phyloP scores from a whole-genome alignment of 2,797 vertebrate species.

The Sebastes jordani region DNA sequence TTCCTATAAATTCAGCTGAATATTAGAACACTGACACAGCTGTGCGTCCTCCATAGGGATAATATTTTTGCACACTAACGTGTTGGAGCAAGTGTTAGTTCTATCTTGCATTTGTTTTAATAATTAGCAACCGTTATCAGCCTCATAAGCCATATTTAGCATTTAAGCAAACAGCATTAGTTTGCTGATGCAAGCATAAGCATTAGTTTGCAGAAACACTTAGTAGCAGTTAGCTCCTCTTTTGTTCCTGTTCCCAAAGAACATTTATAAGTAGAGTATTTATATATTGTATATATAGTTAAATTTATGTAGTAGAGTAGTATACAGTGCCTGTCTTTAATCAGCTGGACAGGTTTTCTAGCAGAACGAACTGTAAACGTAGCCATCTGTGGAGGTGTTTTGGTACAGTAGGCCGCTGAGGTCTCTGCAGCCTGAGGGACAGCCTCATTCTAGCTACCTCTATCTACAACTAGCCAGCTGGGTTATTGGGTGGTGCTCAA shows the following conservation, averaged over 20 bases:
- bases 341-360: not conserved
- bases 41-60: not conserved
- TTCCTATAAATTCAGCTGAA: not conserved
- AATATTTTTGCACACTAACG: not conserved
- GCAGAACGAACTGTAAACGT: not conserved
- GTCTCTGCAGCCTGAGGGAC: not conserved
- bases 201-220: not conserved
- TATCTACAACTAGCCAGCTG: not conserved
- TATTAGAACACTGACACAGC: not conserved
- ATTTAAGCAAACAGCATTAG: not conserved
- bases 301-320: too few relatives aligned
- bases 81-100: not conserved
- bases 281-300: too few relatives aligned
- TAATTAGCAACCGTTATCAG: not conserved
- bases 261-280: not conserved
- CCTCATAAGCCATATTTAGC: slow-evolving; percentile 1
- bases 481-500: not conserved
- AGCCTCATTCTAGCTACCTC: not conserved
- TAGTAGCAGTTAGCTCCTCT: not conserved
- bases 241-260: not conserved
- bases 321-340: not conserved
- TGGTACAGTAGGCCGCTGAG: not conserved
- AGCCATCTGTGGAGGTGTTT: not conserved
- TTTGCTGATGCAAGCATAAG: not conserved
- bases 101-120: not conserved